These are phyloP conservation scores for Bombus huntii DNA, from an alignment of 1,140 invertebrate genomes.

Conservation along the genomic window DNA sequence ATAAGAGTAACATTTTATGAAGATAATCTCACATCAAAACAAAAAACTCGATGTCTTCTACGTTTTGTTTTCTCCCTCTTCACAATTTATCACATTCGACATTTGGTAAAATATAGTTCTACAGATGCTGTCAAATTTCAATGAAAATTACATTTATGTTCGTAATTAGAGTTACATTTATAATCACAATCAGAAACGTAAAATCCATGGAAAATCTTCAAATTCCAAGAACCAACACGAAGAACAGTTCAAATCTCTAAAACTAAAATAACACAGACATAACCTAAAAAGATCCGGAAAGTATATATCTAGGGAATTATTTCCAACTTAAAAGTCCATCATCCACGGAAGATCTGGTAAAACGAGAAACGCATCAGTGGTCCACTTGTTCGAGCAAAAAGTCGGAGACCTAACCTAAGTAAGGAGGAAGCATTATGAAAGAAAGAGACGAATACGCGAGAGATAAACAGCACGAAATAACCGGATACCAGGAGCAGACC, in stretches of 20 bases:
- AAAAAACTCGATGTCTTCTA: not conserved
- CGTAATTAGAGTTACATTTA: not conserved
- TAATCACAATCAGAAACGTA: accelerated
- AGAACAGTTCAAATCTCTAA: no score
- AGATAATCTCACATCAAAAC: not conserved
- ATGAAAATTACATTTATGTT: not conserved
- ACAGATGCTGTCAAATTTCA: not conserved
- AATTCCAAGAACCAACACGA: not conserved
- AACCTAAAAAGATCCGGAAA: no score
- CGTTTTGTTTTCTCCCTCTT: no score
- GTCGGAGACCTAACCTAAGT: not conserved
- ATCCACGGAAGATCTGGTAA: not conserved
- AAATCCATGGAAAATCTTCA: not conserved
- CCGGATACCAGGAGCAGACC: constrained; percentile 14
- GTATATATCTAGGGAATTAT: not conserved
- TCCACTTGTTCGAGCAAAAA: not conserved
- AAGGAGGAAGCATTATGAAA: not conserved
- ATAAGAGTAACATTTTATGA: not conserved
- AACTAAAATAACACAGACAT: not conserved
- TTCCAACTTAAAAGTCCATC: constrained; percentile 24
- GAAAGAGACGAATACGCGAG: not conserved
- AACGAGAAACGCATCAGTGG: not conserved
- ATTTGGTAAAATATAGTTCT: no score
- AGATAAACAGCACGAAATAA: constrained; percentile 20
- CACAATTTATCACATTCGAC: no score